Percentiles rank a stretch among this genome's conserved stretches.
phyloP scores from a whole-genome alignment of 2,888 invertebrate genomes.

The Sminthurides aquaticus region DNA sequence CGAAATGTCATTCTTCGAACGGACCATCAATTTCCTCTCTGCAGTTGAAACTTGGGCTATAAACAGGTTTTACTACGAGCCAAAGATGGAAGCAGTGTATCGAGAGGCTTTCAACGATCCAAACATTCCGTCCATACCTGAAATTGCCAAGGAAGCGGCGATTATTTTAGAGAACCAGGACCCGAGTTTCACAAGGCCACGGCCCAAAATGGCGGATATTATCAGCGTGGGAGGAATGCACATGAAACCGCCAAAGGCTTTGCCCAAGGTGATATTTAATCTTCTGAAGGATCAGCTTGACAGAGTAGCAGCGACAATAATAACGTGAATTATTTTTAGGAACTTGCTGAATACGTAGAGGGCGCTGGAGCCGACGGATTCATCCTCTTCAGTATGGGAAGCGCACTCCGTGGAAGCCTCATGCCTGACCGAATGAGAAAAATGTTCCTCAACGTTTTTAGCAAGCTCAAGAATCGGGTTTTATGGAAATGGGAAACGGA shows the following conservation, averaged over 20 bases:
- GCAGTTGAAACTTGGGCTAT: constrained; percentile 44
- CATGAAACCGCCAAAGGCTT: constrained; percentile 34
- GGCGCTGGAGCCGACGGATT: constrained; percentile 58
- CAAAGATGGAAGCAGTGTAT: constrained; percentile 23
- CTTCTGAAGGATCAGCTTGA: not conserved
- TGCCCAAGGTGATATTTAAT: constrained; percentile 16
- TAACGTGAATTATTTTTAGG: constrained; percentile 21
- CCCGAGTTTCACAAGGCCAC: constrained; percentile 32
- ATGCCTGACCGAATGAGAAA: constrained; percentile 68
- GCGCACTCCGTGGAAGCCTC: constrained; percentile 68
- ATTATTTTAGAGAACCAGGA: constrained; percentile 42
- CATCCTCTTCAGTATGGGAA: constrained; percentile 78
- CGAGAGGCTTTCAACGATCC: constrained; percentile 18
- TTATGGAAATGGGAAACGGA: constrained; percentile 76
- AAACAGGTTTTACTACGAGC: constrained; percentile 45
- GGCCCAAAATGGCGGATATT: constrained; percentile 40
- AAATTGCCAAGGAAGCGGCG: constrained; percentile 38
- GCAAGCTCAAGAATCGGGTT: constrained; percentile 68
- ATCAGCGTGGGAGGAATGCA: constrained; percentile 44
- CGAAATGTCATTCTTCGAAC: constrained; percentile 13
- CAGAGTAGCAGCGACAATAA: not conserved
- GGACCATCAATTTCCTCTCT: constrained; percentile 8
- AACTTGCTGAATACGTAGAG: constrained; percentile 57
- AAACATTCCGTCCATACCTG: constrained; percentile 30
- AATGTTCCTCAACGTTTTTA: constrained; percentile 64